Conservation (phyloP, 2,888 invertebrate genomes). For the Euplagia quadripunctaria region DNA sequence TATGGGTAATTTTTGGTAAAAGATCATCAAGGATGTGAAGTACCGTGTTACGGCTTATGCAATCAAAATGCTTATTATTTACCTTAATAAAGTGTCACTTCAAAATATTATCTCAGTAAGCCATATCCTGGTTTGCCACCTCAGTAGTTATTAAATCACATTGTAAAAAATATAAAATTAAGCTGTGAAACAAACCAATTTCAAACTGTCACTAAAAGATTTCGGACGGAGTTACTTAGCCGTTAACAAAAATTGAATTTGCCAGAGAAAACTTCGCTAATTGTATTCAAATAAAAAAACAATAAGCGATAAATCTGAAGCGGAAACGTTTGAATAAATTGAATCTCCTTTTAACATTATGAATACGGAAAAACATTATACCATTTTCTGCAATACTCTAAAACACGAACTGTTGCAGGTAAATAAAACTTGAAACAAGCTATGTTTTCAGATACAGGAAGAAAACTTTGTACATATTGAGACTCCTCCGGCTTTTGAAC, state of each 20-base stretch:
- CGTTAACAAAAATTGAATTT: background rate
- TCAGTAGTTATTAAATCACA: too few species aligned
- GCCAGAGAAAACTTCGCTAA: too few species aligned
- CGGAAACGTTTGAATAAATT: conserved; percentile 1
- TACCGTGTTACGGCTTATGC: too few species aligned
- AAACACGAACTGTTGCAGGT: background rate
- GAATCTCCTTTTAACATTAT: background rate
- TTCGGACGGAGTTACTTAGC: background rate
- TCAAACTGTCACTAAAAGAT: background rate
- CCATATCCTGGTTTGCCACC: too few species aligned
- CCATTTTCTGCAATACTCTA: background rate
- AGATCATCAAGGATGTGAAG: too few species aligned
- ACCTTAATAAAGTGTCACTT: too few species aligned
- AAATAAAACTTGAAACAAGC: background rate
- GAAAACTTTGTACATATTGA: conserved; percentile 8
- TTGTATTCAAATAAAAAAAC: conserved; percentile 8
- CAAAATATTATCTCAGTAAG: too few species aligned
- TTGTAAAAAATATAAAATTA: background rate
- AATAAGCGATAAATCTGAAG: background rate
- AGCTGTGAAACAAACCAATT: background rate
- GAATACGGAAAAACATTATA: background rate
- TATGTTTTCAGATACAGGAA: background rate
- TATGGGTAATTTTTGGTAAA: too few species aligned
- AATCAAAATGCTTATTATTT: too few species aligned
- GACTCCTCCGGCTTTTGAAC: background rate